Percentiles rank a stretch among this genome's conserved stretches.
These are phyloP conservation scores for Baronia brevicornis DNA, from an alignment of 2,888 invertebrate species.

Conservation along the genomic window DNA sequence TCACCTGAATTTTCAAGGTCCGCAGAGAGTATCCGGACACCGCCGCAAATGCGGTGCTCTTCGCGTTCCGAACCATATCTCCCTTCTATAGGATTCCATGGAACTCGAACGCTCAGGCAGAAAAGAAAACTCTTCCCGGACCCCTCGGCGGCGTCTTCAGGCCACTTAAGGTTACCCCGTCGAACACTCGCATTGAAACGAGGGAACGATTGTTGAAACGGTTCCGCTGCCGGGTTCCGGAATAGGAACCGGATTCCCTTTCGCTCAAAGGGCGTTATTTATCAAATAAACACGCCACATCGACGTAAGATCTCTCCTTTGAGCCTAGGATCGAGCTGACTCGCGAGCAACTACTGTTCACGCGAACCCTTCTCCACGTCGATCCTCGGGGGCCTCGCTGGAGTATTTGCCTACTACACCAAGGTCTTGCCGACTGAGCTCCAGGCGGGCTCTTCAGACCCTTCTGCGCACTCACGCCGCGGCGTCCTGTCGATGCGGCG, in stretches of 20 bases:
- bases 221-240: conserved; percentile 76
- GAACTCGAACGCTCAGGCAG: conserved; percentile 68
- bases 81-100: conserved; percentile 66
- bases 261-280: conserved; percentile 61
- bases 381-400: conserved; percentile 2
- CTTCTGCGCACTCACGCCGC: background rate
- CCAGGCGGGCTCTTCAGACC: too few species aligned
- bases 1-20: conserved; percentile 49
- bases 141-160: conserved; percentile 74
- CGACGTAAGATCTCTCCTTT: background rate
- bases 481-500: background rate
- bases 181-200: conserved; percentile 30
- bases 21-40: conserved; percentile 45
- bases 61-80: conserved; percentile 65
- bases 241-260: conserved; percentile 76
- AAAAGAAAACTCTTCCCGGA: conserved; percentile 62
- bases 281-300: conserved; percentile 14
- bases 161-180: conserved; percentile 59
- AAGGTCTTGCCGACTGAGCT: background rate
- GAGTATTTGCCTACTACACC: background rate
- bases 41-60: conserved; percentile 36
- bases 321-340: too few species aligned
- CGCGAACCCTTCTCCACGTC: too few species aligned
- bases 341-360: too few species aligned
- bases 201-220: conserved; percentile 57